Conservation (phyloP, 2,797 vertebrate genomes). For the Sebastes diploproa region DNA sequence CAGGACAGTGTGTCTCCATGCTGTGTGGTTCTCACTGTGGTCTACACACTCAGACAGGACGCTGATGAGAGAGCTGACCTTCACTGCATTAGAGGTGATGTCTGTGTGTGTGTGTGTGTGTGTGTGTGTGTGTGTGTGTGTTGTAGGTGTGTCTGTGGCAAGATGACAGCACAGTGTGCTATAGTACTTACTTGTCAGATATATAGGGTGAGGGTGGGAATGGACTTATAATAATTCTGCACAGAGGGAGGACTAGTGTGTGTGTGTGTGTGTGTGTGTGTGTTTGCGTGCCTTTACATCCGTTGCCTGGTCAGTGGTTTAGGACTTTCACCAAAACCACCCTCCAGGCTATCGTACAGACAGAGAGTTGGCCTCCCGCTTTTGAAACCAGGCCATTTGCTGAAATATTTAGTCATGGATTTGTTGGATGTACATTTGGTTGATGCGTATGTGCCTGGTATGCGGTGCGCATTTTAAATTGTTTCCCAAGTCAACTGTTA, state of each 20-base stretch:
- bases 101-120: slow-evolving; percentile 1
- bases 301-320: background rate
- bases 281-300: background rate
- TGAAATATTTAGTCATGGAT: background rate
- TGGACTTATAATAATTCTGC: slow-evolving; percentile 37
- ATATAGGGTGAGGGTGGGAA: slow-evolving; percentile 31
- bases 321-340: background rate
- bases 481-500: slow-evolving; percentile 24
- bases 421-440: background rate
- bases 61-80: slow-evolving; percentile 60
- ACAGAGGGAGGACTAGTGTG: background rate
- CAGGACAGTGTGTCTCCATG: slow-evolving; percentile 33
- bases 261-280: background rate
- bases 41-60: slow-evolving; percentile 48
- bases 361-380: background rate
- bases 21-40: slow-evolving; percentile 38
- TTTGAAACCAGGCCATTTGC: background rate
- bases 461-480: background rate
- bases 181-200: slow-evolving; percentile 35
- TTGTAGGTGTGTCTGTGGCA: background rate
- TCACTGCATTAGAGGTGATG: slow-evolving; percentile 30
- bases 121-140: background rate
- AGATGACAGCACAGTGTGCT: slow-evolving; percentile 34
- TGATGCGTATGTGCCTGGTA: background rate
- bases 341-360: background rate